Evolutionary conservation across 2,797 vertebrate species (phyloP), one percentile per base, ranked within the genome.

Genomic region (Aldrovandia affinis): DNA sequence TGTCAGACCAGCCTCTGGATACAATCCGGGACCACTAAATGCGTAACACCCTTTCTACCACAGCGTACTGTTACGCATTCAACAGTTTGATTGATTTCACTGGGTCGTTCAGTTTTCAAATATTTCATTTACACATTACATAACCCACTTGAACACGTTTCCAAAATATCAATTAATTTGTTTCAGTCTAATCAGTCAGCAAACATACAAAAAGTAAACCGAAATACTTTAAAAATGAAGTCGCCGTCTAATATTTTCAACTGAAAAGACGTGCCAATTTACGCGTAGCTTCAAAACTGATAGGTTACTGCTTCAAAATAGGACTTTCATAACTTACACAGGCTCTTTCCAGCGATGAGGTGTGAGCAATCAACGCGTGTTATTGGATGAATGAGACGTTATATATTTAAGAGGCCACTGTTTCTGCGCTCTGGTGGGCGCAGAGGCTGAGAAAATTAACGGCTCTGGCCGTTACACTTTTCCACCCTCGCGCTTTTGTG

Each of bases 401-500:
- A 88, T 70, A 91, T 91, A 81, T 90, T 94, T 85, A 91, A 90
- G 92, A 85, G 85, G 88, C 89, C 89, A 78, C 92, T 93, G 92
- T 91, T 83, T 90, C 88, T 90, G 61, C 79, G 89, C 90, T 90
- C 57, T 90, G n/a, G 85, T 63, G 36, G 84, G 22, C 84, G 85
- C 78, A 44, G 57, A 65, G 28, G 73, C 81, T 33, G 88, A 81
- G 90, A 93, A 10, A 65, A n/a, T 47, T 89, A 93, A 91, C 86
- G 82, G 88, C 86, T 91, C 88, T 81, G 89, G 83, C 85, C 89
- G 90, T 55, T 80, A 25, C 73, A 47, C 88, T 92, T 92, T 91
- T 91, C 86, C 88, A 90, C 89, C 85, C 92, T 92, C 87, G 81
- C 81, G 83, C 90, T 91, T 94, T 94, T 95, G 90, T 94, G 87